Base-by-base conservation (phyloP, 2,797 vertebrate species). In the Delichon dasypus region DNA sequence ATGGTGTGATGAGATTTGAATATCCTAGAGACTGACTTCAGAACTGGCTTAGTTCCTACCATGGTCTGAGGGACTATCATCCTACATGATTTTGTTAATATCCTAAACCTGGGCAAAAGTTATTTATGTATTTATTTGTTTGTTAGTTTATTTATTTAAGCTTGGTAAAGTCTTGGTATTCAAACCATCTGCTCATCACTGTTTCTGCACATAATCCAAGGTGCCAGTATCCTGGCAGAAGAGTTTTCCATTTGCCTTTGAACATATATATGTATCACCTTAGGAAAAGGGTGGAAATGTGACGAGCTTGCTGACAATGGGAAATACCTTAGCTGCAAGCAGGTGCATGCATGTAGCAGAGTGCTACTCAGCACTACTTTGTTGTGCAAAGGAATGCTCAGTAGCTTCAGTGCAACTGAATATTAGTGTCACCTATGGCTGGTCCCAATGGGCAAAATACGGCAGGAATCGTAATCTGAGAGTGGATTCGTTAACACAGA, bases 341-440 rank as follows among this genome's bases (percentile, higher is more conserved):
- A 91, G 57, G 13, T 44, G 25, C 18, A 4, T 22, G 38, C 0
- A 0, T 13, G n/a, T 21, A 36, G n/a, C 38, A 47, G 68, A 65
- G 25, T 47, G 53, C 11, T 54, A 14, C 22, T 80, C 61, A 34
- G 32, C 19, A 7, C 8, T 60, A 1, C 29, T 61, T 47, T 65
- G 19, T 66, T 36, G 9, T 47, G 58, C 42, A 61, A 55, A 75
- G 17, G 36, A 65, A 61, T 32, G 36, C 22, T 53, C 61, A 14
- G 21, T 30, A 60, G 16, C 21, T 71, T 74, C 29, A 16, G 42
- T 54, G 22, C 19, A 23, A 36, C 51, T 42, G n/a, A 72, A 42
- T 30, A 29, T 10, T 64, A 54, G 20, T 13, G 21, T 47, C 40
- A 48, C 54, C 62, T 58, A 5, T 44, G 36, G 44, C 57, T 73